Evolutionary conservation across 2,113 vertebrate genomes (phyloP).

Genomic region (Phylloscopus whistleri): DNA sequence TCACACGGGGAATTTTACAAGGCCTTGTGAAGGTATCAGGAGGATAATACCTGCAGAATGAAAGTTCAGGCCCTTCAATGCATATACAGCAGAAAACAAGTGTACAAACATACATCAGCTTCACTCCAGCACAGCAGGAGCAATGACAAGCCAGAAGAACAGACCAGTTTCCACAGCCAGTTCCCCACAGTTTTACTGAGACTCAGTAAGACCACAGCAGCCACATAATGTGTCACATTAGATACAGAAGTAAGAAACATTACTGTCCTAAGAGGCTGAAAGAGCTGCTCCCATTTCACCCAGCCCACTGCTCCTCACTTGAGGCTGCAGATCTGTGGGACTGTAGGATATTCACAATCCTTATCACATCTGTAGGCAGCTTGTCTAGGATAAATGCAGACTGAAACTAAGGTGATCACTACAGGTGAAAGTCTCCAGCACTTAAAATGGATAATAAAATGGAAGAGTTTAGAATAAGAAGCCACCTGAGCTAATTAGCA

Average conservation of each 20-base stretch:
- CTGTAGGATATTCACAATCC: background rate
- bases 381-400: background rate
- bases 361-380: background rate
- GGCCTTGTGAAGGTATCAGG: background rate
- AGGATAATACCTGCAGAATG: background rate
- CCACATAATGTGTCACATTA: rapidly evolving
- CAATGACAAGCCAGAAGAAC: background rate
- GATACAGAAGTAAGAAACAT: background rate
- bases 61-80: background rate
- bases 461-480: background rate
- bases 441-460: background rate
- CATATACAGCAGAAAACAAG: background rate
- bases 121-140: background rate
- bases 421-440: background rate
- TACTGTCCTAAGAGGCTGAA: background rate
- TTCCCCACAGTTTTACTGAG: background rate
- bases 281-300: background rate
- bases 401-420: background rate
- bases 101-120: rapidly evolving
- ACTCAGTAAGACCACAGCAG: background rate
- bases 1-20: background rate
- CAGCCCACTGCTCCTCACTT: background rate
- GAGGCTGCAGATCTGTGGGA: background rate
- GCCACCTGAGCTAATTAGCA: background rate
- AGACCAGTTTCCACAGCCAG: background rate